These are phyloP conservation scores for Asobara japonica DNA, from an alignment of 1,140 invertebrate species.

Conservation along the genomic window DNA sequence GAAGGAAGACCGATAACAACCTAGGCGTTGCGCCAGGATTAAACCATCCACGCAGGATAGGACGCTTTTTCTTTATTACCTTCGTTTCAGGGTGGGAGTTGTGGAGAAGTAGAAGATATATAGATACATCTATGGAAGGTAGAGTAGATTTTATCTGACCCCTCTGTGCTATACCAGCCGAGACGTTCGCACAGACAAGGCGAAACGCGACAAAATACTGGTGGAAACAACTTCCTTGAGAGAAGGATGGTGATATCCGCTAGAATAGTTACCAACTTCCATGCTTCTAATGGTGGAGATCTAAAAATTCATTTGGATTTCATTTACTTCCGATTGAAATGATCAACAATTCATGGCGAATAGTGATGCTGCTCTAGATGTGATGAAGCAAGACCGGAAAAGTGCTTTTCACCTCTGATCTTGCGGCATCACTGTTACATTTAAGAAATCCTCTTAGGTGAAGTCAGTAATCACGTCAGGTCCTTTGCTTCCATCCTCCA, in stretches of 20 bases:
- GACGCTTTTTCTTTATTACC: constrained; percentile 13
- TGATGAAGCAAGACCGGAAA: no score
- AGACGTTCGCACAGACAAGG: constrained; percentile 1
- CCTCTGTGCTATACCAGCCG: constrained; percentile 6
- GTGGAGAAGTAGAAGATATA: background rate
- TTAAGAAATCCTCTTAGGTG: no score
- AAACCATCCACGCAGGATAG: constrained; percentile 21
- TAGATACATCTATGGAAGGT: background rate
- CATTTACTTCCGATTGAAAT: no score
- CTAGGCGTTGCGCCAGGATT: constrained; percentile 25
- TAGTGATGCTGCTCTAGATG: no score
- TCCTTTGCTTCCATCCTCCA: background rate
- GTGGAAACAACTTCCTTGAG: constrained; percentile 7
- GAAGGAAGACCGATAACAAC: no score
- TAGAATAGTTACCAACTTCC: background rate
- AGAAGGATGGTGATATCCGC: background rate
- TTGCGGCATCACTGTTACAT: no score
- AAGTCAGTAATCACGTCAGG: no score
- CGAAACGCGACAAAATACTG: constrained; percentile 18
- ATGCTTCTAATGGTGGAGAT: background rate
- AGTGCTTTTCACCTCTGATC: no score
- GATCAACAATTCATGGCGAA: no score
- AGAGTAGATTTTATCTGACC: constrained; percentile 20
- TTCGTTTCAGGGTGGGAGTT: background rate
- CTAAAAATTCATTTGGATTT: no score